These are phyloP conservation scores for Chrysolina americana DNA, from an alignment of 2,888 invertebrate genomes.

Conservation along the genomic window DNA sequence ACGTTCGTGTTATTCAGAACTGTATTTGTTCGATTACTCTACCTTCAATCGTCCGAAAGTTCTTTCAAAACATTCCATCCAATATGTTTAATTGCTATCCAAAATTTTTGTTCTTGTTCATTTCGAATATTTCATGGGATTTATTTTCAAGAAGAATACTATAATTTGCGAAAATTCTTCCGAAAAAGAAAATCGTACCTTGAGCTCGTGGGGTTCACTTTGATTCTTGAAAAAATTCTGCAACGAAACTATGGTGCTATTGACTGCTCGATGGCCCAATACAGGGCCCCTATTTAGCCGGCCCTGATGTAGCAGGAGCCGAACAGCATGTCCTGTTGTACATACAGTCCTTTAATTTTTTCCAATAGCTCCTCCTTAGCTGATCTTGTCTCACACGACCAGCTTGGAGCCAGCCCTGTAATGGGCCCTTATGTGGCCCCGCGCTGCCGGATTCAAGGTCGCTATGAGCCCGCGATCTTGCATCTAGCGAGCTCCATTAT, in stretches of 20 bases:
- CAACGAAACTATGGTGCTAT: slow-evolving; percentile 71
- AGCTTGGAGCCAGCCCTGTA: slow-evolving; percentile 37
- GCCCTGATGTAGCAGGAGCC: slow-evolving; percentile 26
- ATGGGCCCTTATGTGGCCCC: slow-evolving; percentile 57
- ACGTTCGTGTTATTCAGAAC: too few relatives aligned
- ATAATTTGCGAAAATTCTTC: slow-evolving; percentile 11
- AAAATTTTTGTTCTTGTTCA: too few relatives aligned
- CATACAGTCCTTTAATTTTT: slow-evolving; percentile 14
- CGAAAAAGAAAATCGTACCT: slow-evolving; percentile 38
- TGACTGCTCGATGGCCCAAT: slow-evolving; percentile 63
- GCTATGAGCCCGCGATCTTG: slow-evolving; percentile 66
- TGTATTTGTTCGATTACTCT: too few relatives aligned
- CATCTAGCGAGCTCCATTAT: slow-evolving; percentile 63
- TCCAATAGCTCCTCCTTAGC: slow-evolving; percentile 25
- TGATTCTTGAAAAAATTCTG: slow-evolving; percentile 62
- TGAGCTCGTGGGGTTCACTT: slow-evolving; percentile 65
- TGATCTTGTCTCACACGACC: slow-evolving; percentile 34
- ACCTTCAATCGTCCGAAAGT: too few relatives aligned
- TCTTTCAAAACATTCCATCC: too few relatives aligned
- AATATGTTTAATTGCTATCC: too few relatives aligned
- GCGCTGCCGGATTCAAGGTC: slow-evolving; percentile 59
- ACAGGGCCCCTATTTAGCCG: slow-evolving; percentile 38
- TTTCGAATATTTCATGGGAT: too few relatives aligned
- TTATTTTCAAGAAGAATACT: slow-evolving; percentile 22
- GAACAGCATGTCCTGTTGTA: slow-evolving; percentile 27